Conservation (phyloP, 2,888 invertebrate genomes). For the Campopleginae sp. region DNA sequence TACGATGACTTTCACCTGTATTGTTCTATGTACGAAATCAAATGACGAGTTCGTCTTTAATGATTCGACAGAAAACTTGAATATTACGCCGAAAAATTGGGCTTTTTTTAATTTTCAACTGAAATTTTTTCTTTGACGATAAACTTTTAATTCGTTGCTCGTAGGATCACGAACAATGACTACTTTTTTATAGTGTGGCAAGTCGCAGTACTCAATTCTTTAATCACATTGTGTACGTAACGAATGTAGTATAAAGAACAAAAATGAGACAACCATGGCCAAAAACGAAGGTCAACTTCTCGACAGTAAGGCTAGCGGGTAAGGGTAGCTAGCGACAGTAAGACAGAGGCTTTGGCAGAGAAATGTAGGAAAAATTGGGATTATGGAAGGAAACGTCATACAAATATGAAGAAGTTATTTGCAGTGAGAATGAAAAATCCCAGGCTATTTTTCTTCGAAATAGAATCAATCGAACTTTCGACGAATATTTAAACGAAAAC, state of each 20-base stretch:
- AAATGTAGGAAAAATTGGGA: slow-evolving; percentile 64
- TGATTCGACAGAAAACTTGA: not conserved
- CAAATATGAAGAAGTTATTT: not conserved
- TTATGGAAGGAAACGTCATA: slow-evolving; percentile 42
- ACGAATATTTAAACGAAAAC: not conserved
- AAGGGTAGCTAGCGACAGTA: too few relatives aligned
- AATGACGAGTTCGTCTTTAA: not conserved
- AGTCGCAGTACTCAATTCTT: slow-evolving; percentile 48
- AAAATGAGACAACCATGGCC: slow-evolving; percentile 90
- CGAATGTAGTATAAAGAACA: slow-evolving; percentile 73
- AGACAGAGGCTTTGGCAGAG: slow-evolving; percentile 80
- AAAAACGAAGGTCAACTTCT: slow-evolving; percentile 98
- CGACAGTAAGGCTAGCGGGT: slow-evolving; percentile 88
- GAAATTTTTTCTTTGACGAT: not conserved
- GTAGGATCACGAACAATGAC: not conserved
- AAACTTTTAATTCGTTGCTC: not conserved
- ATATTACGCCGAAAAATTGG: not conserved
- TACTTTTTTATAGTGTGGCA: slow-evolving; percentile 21
- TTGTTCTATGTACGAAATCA: not conserved
- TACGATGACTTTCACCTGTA: not conserved
- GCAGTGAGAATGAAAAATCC: not conserved
- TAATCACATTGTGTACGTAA: slow-evolving; percentile 67
- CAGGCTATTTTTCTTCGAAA: not conserved
- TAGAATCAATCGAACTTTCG: not conserved
- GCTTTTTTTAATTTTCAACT: slow-evolving; percentile 15